A percentile compares a stretch with the other conserved stretches of the same genome.
These are phyloP conservation scores for Dicrostonyx torquatus DNA, from an alignment of 2,797 vertebrate genomes.

Conservation along the genomic window DNA sequence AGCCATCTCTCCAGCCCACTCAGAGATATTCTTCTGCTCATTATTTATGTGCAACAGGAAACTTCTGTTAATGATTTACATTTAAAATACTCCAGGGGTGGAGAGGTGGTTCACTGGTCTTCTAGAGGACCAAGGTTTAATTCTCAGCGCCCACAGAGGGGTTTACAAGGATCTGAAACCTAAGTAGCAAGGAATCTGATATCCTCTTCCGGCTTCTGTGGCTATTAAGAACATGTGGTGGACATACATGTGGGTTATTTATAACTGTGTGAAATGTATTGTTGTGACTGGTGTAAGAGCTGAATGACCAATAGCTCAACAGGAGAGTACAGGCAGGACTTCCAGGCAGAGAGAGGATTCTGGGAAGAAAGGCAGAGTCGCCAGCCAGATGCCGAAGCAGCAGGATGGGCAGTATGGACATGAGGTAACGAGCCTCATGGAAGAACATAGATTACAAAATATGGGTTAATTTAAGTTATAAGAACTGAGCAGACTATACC, in stretches of 20 bases:
- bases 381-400: not conserved
- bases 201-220: not conserved
- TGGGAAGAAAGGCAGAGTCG: not conserved
- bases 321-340: not conserved
- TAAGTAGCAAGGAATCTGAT: not conserved
- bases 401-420: not conserved
- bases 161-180: not conserved
- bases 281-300: not conserved
- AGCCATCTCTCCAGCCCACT: no score
- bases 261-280: not conserved
- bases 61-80: not conserved
- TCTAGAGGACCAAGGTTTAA: not conserved
- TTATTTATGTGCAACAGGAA: not conserved
- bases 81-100: not conserved
- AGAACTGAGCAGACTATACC: not conserved
- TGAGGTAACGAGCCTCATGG: not conserved
- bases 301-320: not conserved
- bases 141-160: not conserved
- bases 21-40: no score
- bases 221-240: not conserved
- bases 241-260: not conserved
- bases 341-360: not conserved
- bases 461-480: not conserved
- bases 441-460: not conserved
- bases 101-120: not conserved